Base-by-base conservation (phyloP, 2,888 invertebrate species). In the Xylophagus ater region DNA sequence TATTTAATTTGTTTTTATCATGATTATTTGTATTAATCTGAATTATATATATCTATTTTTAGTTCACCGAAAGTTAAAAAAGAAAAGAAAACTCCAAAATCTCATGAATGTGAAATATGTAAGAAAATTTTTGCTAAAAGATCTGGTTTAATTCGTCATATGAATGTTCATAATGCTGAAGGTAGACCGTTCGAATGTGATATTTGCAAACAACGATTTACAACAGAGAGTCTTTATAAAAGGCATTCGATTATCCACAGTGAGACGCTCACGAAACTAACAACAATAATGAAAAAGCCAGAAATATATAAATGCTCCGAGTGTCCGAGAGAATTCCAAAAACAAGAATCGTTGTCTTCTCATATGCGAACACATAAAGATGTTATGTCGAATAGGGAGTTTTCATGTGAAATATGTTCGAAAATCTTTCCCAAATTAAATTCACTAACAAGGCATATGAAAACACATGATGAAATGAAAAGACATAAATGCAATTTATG, bases 401-500 rank as follows among this genome's bases (percentile, higher is more conserved):
- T 48, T 35, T 40, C 51, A 3, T 73, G 73, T 54, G 67, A 69
- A 37, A 52, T 62, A 12, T 73, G 72, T 46, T 54, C 56, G 0
- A 70, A 70, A 46, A 56, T 52, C 4, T 73, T 69, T 52, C 49
- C 51, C 0, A 53, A 59, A 23, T 64, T 68, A 41, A 54, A 62
- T 17, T 51, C 62, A 14, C 52, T 73, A 7, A 62, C 61, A 28
- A 55, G 70, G 10, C 73, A 73, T 47, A 49, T 68, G 34, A 70
- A 69, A 47, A 60, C 70, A 18, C 76, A 77, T 49, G 62, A 60
- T 4, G 56, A 65, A 10, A 61, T 67, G 3, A 70, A 68, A 41
- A 67, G 68, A 1, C 68, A 65, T 43, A 60, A 63, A 32, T 79
- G 78, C 54, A 59, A 59, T 3, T 57, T 69, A 30, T 78, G 78